Evolutionary conservation across 64 coral and sea anemone genomes (phyloP).

Genomic region (Actinia tenebrosa): DNA sequence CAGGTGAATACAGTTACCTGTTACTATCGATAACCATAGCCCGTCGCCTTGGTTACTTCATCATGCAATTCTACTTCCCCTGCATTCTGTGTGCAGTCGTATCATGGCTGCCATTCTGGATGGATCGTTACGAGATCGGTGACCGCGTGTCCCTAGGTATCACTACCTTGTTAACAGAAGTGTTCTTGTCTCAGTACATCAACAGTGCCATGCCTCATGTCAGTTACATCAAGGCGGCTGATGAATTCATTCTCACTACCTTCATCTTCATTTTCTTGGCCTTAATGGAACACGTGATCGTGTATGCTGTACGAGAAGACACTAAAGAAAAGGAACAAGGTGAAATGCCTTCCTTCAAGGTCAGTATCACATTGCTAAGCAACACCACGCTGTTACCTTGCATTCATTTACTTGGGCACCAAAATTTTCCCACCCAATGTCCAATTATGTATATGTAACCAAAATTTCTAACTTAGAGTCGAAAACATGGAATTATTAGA

Average conservation of each 20-base stretch:
- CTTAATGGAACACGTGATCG: conserved; percentile 46
- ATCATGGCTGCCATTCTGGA: conserved; percentile 64
- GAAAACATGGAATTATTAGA: no score
- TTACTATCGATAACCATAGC: conserved; percentile 25
- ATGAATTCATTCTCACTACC: conserved; percentile 52
- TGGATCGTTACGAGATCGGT: conserved; percentile 56
- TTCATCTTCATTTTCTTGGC: conserved; percentile 51
- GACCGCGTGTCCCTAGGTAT: conserved; percentile 61
- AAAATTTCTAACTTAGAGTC: no score
- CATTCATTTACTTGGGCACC: no score
- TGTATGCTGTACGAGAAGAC: conserved; percentile 30
- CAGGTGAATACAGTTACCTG: conserved; percentile 46
- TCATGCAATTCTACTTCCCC: conserved; percentile 61
- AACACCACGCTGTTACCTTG: no score
- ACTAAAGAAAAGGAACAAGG: neutral
- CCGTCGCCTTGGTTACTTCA: conserved; percentile 57
- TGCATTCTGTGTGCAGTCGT: conserved; percentile 58
- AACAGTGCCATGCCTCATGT: conserved; percentile 58
- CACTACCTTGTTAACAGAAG: conserved; percentile 57
- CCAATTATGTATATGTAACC: no score
- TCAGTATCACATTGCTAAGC: no score
- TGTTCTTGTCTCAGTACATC: conserved; percentile 48
- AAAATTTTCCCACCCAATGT: no score
- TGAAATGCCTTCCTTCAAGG: neutral
- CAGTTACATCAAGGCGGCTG: conserved; percentile 62